These are phyloP conservation scores for Sapajus apella DNA, from an alignment of 2,113 vertebrate species.

Conservation along the genomic window DNA sequence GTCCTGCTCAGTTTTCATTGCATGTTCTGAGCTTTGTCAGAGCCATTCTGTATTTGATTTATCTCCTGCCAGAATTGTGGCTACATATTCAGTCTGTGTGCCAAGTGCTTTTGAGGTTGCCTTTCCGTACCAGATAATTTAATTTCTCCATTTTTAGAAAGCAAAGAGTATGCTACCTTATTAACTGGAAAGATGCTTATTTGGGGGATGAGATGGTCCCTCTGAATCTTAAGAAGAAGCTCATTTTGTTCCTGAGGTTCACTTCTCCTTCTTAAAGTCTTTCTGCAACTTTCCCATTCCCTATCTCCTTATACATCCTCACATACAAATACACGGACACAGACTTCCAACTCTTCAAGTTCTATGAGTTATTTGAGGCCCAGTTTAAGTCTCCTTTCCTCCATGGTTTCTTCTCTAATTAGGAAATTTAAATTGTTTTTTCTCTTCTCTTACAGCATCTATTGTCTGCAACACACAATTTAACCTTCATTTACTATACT, in stretches of 20 bases:
- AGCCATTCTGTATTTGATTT: constrained; percentile 65
- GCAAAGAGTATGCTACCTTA: constrained; percentile 57
- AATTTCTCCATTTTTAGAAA: constrained; percentile 72
- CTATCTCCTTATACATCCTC: neutral
- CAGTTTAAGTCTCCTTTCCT: constrained; percentile 3
- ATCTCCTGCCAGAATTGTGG: constrained; percentile 60
- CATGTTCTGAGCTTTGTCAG: constrained; percentile 62
- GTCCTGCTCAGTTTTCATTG: constrained; percentile 50
- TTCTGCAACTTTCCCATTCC: neutral
- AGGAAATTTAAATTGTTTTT: neutral
- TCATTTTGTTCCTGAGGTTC: constrained; percentile 39
- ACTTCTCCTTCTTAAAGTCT: constrained; percentile 48
- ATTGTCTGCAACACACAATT: neutral
- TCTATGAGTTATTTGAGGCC: neutral
- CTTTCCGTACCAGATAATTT: constrained; percentile 65
- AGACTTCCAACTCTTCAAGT: neutral
- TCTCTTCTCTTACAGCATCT: neutral
- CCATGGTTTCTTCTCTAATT: neutral
- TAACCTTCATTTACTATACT: neutral
- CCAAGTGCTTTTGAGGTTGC: constrained; percentile 53
- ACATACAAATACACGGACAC: neutral
- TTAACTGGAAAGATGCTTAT: constrained; percentile 68
- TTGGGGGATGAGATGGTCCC: constrained; percentile 28
- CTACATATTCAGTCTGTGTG: constrained; percentile 49
- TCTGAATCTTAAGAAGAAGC: constrained; percentile 41